A percentile compares a stretch with the other conserved stretches of the same genome.
Evolutionary conservation across 2,113 vertebrate genomes (phyloP).

Genomic region (Trematocara stigmaticum): DNA sequence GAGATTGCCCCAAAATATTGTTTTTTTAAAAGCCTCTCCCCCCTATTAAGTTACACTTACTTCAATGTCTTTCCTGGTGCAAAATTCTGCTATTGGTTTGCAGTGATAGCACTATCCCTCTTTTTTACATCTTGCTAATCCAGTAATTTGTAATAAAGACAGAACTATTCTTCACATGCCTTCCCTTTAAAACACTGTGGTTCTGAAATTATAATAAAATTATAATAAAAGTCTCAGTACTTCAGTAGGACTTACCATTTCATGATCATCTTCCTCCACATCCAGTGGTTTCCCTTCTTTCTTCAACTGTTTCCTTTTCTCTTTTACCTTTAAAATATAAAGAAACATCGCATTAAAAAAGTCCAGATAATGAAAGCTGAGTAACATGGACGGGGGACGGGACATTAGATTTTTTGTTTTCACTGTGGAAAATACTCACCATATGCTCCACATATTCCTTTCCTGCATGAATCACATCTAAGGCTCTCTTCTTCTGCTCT

Average conservation of each 20-base stretch:
- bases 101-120: background rate
- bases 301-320: slow-evolving; percentile 95
- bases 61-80: background rate
- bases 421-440: slow-evolving; percentile 72
- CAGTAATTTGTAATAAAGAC: background rate
- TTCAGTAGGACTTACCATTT: slow-evolving; percentile 73
- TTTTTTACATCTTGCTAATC: background rate
- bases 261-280: slow-evolving; percentile 92
- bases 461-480: slow-evolving; percentile 95
- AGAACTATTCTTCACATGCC: background rate
- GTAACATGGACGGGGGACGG: background rate
- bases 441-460: slow-evolving; percentile 94
- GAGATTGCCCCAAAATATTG: background rate
- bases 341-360: background rate
- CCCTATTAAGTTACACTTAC: background rate
- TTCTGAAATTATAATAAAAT: background rate
- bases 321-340: slow-evolving; percentile 80
- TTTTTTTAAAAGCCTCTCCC: background rate
- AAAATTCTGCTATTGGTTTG: background rate
- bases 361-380: background rate
- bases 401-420: background rate
- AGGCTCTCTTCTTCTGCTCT: slow-evolving; percentile 95
- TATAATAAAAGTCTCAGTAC: background rate
- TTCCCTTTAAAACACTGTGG: background rate
- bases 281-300: slow-evolving; percentile 87